Evolutionary conservation across 1,140 invertebrate species (phyloP), one percentile per base, ranked within the genome.

Genomic region (Lerema accius): DNA sequence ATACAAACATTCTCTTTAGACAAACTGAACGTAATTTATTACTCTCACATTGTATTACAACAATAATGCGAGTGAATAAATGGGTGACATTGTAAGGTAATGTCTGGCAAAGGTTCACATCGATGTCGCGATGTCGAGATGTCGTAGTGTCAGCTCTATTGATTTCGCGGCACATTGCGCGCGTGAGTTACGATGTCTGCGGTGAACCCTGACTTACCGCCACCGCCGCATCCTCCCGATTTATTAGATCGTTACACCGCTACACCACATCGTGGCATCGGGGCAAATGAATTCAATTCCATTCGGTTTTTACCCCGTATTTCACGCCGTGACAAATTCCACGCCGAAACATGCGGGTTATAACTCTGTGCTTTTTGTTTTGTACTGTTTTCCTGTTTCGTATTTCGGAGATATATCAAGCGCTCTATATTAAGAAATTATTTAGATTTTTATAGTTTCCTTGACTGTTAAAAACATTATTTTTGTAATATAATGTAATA

Each of bases 91-190:
- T 49, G 46, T 49, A 15, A 32, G 43, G 4, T 55, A 26, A 58
- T 45, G 40, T 32, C 53, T 14, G 28, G 28, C 28, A 23, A n/a
- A n/a, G n/a, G 19, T 23, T 7, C 28, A 32, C 4, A 16, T 43
- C 40, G 39, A 43, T 45, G 40, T 28, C 10, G 53, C 19, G 40
- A 56, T 43, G 51, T 43, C 23, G 51, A n/a, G 42, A 35, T 40
- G 39, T 56, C 59, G 45, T 50, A 50, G 63, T 76, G 73, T 71
- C 73, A 74, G 80, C 65, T 82, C 75, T 87, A 89, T 90, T 87
- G 87, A 90, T 89, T 89, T 90, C 87, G 83, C 80, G 87, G 85
- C 67, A 87, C 84, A 90, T 85, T 87, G 86, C 76, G 59, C 80
- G 45, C 64, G 73, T 80, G 83, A 87, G 77, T 86, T 88, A 86